Percentiles rank a stretch among this genome's conserved stretches.
These are phyloP conservation scores for Apamea sordens DNA, from an alignment of 2,888 invertebrate species.

Conservation along the genomic window DNA sequence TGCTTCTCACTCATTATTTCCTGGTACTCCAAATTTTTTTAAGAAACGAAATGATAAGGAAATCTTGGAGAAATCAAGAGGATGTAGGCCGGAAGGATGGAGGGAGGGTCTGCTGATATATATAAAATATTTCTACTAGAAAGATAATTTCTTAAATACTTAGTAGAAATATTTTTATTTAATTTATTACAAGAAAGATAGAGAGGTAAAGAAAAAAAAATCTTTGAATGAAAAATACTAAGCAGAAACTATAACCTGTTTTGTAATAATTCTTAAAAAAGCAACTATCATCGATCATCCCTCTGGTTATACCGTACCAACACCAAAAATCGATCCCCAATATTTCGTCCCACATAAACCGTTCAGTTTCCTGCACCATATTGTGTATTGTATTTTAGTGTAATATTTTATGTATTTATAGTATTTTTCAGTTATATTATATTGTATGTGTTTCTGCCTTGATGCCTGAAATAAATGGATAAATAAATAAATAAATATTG, in stretches of 20 bases:
- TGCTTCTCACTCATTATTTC: constrained; percentile 72
- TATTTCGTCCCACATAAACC: neutral
- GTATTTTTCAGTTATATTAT: too few species aligned
- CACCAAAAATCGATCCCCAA: neutral
- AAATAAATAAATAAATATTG: too few species aligned
- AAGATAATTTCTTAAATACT: too few species aligned
- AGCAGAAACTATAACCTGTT: neutral
- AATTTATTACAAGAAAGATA: neutral
- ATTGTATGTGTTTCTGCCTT: too few species aligned
- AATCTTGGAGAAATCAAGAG: constrained; percentile 32
- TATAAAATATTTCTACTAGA: too few species aligned
- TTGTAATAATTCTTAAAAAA: too few species aligned
- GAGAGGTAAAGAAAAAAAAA: too few species aligned
- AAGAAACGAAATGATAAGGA: constrained; percentile 47
- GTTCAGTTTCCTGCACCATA: constrained; percentile 4
- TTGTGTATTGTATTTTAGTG: too few species aligned
- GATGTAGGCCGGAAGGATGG: neutral
- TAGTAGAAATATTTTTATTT: neutral
- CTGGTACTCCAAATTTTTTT: constrained; percentile 59
- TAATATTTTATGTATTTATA: too few species aligned
- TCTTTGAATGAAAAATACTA: too few species aligned
- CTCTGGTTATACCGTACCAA: neutral
- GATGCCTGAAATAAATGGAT: too few species aligned
- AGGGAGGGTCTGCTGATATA: neutral
- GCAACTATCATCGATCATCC: neutral